Conservation (phyloP, 2,888 invertebrate genomes). For the Cyclophora albipunctata region DNA sequence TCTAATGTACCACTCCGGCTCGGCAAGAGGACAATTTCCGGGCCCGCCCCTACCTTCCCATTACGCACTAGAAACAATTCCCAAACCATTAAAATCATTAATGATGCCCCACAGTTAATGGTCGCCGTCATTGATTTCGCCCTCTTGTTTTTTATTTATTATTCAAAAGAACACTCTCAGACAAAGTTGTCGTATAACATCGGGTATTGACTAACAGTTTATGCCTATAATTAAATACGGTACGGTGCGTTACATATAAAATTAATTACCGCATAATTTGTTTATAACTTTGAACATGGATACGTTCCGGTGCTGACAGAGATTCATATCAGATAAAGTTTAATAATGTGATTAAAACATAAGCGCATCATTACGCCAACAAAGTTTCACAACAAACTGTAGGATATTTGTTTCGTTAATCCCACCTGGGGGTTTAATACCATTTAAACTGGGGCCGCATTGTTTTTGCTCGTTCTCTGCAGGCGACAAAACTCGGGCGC, state of each 20-base stretch:
- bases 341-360: constrained; percentile 17
- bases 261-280: constrained; percentile 20
- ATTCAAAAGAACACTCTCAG: constrained; percentile 26
- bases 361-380: constrained; percentile 11
- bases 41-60: constrained; percentile 61
- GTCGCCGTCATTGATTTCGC: constrained; percentile 42
- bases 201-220: too few species aligned
- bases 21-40: constrained; percentile 72
- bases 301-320: constrained; percentile 13
- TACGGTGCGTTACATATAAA: constrained; percentile 5
- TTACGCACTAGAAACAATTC: constrained; percentile 66
- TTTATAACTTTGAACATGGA: constrained; percentile 11
- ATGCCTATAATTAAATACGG: too few species aligned
- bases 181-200: background rate
- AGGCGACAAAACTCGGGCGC: constrained; percentile 41
- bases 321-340: constrained; percentile 13
- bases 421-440: constrained; percentile 16
- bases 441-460: constrained; percentile 29
- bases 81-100: constrained; percentile 62
- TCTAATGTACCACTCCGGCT: constrained; percentile 56
- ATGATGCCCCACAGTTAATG: constrained; percentile 46
- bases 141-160: constrained; percentile 35
- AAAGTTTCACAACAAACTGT: constrained; percentile 4
- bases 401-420: constrained; percentile 8
- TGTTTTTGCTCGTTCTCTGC: constrained; percentile 32